phyloP scores from a whole-genome alignment of 2,113 vertebrate genomes.

The Pholis gunnellus region DNA sequence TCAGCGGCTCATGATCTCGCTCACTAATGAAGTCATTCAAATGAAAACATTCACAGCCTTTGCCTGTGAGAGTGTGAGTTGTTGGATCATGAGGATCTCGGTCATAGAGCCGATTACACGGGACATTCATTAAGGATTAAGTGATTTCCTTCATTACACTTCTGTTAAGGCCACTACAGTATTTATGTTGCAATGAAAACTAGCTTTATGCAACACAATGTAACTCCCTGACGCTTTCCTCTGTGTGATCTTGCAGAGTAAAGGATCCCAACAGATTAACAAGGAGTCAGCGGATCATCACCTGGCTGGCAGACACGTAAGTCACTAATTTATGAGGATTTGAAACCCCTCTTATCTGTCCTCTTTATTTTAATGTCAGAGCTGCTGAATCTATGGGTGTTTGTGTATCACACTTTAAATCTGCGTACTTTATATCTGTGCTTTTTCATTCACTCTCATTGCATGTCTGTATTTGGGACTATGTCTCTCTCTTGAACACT shows the following conservation, averaged over 20 bases:
- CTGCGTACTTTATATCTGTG: not conserved
- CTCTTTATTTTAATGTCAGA: not conserved
- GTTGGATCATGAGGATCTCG: conserved; percentile 14
- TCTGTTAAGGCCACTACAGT: not conserved
- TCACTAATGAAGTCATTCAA: conserved; percentile 15
- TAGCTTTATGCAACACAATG: not conserved
- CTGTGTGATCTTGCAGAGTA: conserved; percentile 80
- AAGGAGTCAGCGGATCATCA: conserved; percentile 86
- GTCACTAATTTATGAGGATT: conserved; percentile 50
- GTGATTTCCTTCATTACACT: not conserved
- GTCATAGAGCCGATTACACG: conserved; percentile 29
- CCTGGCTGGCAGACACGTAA: conserved; percentile 95
- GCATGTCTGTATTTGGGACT: not conserved
- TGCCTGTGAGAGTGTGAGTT: not conserved
- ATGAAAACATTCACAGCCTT: conserved; percentile 18
- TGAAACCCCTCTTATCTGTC: not conserved
- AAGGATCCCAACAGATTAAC: conserved; percentile 88
- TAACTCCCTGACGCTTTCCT: not conserved
- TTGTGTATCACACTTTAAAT: not conserved
- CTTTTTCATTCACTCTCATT: not conserved
- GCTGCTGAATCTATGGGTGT: not conserved
- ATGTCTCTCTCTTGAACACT: not conserved
- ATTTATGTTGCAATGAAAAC: not conserved
- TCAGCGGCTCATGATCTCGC: no score
- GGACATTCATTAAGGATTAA: conserved; percentile 30